phyloP scores from a whole-genome alignment of 2,888 invertebrate species.

The Epinotia bilunana region DNA sequence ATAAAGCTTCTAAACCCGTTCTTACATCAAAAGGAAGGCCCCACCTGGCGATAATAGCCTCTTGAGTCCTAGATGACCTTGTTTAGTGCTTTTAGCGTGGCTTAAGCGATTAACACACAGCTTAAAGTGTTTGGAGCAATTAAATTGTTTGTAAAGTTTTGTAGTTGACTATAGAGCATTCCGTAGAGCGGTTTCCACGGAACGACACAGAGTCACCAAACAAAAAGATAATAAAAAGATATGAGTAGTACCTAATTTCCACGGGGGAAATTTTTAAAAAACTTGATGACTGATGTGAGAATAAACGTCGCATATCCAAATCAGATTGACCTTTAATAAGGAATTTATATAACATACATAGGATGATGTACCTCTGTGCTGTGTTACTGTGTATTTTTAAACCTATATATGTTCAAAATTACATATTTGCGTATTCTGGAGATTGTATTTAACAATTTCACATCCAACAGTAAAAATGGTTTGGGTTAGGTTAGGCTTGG shows the following conservation, averaged over 20 bases:
- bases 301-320: too few species aligned
- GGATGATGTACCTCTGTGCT: too few species aligned
- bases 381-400: too few species aligned
- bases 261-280: too few species aligned
- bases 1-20: constrained; percentile 25
- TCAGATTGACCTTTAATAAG: too few species aligned
- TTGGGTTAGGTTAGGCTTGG: not conserved
- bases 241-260: too few species aligned
- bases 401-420: too few species aligned
- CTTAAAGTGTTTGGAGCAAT: constrained; percentile 24
- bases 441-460: too few species aligned
- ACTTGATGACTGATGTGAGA: too few species aligned
- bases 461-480: not conserved
- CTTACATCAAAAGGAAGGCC: constrained; percentile 13
- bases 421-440: too few species aligned
- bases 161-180: not conserved
- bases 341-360: too few species aligned
- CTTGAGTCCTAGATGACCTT: constrained; percentile 16
- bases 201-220: not conserved
- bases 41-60: constrained; percentile 34
- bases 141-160: constrained; percentile 21
- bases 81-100: constrained; percentile 27
- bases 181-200: not conserved
- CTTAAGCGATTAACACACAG: constrained; percentile 24
- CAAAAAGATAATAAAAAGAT: not conserved